Conservation (phyloP, 2,888 invertebrate species). For the Imbricaverruca yamaguchii region DNA sequence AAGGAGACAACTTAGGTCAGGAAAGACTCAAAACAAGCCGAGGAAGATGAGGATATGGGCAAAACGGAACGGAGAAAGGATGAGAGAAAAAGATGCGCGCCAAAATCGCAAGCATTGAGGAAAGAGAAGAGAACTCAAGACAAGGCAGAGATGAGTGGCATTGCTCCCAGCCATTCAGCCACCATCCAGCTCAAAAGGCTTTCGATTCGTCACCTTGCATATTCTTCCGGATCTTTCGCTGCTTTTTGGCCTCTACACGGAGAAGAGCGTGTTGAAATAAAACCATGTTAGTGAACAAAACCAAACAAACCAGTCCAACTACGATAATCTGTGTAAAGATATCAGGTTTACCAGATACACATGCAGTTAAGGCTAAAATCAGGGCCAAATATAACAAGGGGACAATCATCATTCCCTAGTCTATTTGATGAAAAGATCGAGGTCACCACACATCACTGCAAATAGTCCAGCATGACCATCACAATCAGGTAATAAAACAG, state of each 20-base stretch:
- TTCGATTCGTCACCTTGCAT: slow-evolving; percentile 35
- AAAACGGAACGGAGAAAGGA: not conserved
- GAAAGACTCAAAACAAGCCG: slow-evolving; percentile 25
- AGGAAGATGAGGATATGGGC: slow-evolving; percentile 23
- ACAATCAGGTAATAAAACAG: not conserved
- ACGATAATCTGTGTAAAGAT: slow-evolving; percentile 9
- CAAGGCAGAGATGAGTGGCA: slow-evolving; percentile 26
- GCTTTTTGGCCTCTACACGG: slow-evolving; percentile 82
- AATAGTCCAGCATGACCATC: slow-evolving; percentile 2
- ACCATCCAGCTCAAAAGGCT: slow-evolving; percentile 29
- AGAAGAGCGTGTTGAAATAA: slow-evolving; percentile 21
- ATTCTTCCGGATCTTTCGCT: slow-evolving; percentile 75
- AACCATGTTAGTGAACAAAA: slow-evolving; percentile 22
- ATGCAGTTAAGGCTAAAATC: slow-evolving; percentile 15
- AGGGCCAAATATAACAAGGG: slow-evolving; percentile 17
- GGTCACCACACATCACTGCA: slow-evolving; percentile 21
- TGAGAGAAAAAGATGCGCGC: slow-evolving; percentile 42
- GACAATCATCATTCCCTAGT: slow-evolving; percentile 20
- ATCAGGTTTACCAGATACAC: slow-evolving; percentile 16
- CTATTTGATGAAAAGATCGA: slow-evolving; percentile 14
- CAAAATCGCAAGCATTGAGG: slow-evolving; percentile 54
- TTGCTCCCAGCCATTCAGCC: slow-evolving; percentile 31
- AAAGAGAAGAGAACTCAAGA: slow-evolving; percentile 29
- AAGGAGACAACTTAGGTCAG: no score
- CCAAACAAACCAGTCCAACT: slow-evolving; percentile 18